Conservation (phyloP, 2,797 vertebrate species). For the Anas bernieri region DNA sequence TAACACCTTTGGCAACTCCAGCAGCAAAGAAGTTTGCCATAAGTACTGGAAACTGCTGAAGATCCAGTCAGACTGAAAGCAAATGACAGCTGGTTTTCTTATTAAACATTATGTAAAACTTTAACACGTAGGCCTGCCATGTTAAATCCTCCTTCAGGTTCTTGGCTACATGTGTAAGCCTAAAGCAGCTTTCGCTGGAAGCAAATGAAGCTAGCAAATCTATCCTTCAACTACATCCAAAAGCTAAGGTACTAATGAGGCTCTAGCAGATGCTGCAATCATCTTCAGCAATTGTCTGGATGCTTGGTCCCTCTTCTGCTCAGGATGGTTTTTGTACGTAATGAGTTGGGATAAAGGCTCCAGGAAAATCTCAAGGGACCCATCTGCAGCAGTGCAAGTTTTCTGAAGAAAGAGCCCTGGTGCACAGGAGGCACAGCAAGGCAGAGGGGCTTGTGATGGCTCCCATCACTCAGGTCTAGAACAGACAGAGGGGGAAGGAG, state of each 20-base stretch:
- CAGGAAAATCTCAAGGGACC: not conserved
- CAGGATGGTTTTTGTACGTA: not conserved
- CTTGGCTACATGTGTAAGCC: not conserved
- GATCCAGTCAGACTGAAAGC: not conserved
- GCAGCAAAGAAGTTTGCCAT: not conserved
- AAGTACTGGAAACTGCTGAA: conserved; percentile 5
- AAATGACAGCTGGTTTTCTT: conserved; percentile 31
- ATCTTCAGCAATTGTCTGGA: not conserved
- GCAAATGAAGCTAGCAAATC: conserved; percentile 43
- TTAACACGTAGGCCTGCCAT: conserved; percentile 7
- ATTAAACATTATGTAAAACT: conserved; percentile 34
- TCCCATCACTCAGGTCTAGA: not conserved
- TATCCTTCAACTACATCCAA: not conserved
- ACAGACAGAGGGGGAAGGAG: not conserved
- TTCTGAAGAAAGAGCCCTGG: not conserved
- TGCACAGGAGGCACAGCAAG: not conserved
- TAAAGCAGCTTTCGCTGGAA: conserved; percentile 53
- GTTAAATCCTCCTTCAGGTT: not conserved
- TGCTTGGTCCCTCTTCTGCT: not conserved
- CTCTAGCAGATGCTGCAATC: not conserved
- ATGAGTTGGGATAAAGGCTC: not conserved
- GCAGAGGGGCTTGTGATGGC: rapidly evolving
- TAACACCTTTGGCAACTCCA: conserved; percentile 9
- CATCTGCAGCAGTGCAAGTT: not conserved
- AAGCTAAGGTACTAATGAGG: conserved; percentile 25